Base-by-base conservation (phyloP, 2,797 vertebrate species). In the Ciconia nigra region DNA sequence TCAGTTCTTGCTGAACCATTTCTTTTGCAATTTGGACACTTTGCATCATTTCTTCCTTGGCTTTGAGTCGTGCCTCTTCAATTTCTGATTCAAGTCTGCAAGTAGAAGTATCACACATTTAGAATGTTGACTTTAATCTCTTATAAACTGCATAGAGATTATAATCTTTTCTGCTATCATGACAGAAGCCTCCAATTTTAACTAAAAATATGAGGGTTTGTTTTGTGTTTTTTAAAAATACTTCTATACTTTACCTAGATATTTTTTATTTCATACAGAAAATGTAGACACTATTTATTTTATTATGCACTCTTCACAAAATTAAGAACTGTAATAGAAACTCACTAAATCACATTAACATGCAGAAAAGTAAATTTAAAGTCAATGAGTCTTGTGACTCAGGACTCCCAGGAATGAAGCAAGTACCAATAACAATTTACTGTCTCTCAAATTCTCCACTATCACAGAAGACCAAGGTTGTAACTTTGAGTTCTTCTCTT, bases 31-130 rank as follows among this genome's bases (percentile, higher is more conserved):
- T 98, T 84, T 99, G 99, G 95, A 99, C 99, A 61, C 99, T 99
- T 54, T 99, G 99, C 97, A 99, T 99, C 99, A 99, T 99, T 96
- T 99, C 99, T 91, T 99, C 98, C 96, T 99, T 99, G 21, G 99
- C 99, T 95, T 99, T 99, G 83, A 99, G 90, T 29, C 98, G 98
- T 29, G 99, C 99, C 91, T 99, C 99, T 98, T 99, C 98, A 57
- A 99, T 99, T 98, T 99, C 99, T 13, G 98, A 99, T 96, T 99
- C 99, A 62, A 99, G 98, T 66, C 99, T 99, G 74, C 19, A 76
- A 37, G 67, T 9, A 13, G 25, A 90, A 54, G 28, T 15, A 80
- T 58, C 4, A 9, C 6, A 59, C 16, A 63, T 65, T 61, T 66
- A 82, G 57, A 88, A 41, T 10, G 13, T 33, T 82, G n/a, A 9